A percentile compares a stretch with the other conserved stretches of the same genome.
Evolutionary conservation across 2,888 invertebrate species (phyloP).

Genomic region (Stenolophus ochropezus): DNA sequence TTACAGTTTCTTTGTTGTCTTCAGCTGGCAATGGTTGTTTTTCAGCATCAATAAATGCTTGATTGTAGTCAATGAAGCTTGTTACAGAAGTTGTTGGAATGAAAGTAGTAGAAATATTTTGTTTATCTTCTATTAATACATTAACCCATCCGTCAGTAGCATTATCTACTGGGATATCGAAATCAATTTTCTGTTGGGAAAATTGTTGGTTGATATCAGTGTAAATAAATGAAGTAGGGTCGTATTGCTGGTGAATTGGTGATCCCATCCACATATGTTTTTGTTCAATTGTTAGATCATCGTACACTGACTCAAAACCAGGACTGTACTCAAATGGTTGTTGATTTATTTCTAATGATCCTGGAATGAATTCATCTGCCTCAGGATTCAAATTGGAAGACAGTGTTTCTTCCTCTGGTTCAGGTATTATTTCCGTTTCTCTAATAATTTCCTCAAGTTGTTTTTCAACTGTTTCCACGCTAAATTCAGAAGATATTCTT

Average conservation of each 20-base stretch:
- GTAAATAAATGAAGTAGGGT: slow-evolving; percentile 42
- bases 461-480: slow-evolving; percentile 48
- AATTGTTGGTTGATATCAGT: slow-evolving; percentile 52
- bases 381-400: slow-evolving; percentile 70
- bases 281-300: slow-evolving; percentile 46
- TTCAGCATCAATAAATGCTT: slow-evolving; percentile 40
- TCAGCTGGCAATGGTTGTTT: slow-evolving; percentile 43
- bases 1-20: slow-evolving; percentile 35
- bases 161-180: slow-evolving; percentile 68
- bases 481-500: slow-evolving; percentile 63
- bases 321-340: slow-evolving; percentile 40
- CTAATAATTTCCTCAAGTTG: slow-evolving; percentile 69
- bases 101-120: slow-evolving; percentile 52
- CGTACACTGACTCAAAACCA: slow-evolving; percentile 41
- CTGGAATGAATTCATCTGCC: slow-evolving; percentile 71
- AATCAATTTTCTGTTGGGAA: slow-evolving; percentile 61
- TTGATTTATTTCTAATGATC: slow-evolving; percentile 52
- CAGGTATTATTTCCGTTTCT: slow-evolving; percentile 69
- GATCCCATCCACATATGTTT: slow-evolving; percentile 51
- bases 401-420: slow-evolving; percentile 64
- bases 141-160: slow-evolving; percentile 69
- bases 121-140: slow-evolving; percentile 59
- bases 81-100: slow-evolving; percentile 22
- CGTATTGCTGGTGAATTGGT: slow-evolving; percentile 12
- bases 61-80: slow-evolving; percentile 35